Evolutionary conservation across 2,113 vertebrate species (phyloP).

Genomic region (Vicugna pacos): DNA sequence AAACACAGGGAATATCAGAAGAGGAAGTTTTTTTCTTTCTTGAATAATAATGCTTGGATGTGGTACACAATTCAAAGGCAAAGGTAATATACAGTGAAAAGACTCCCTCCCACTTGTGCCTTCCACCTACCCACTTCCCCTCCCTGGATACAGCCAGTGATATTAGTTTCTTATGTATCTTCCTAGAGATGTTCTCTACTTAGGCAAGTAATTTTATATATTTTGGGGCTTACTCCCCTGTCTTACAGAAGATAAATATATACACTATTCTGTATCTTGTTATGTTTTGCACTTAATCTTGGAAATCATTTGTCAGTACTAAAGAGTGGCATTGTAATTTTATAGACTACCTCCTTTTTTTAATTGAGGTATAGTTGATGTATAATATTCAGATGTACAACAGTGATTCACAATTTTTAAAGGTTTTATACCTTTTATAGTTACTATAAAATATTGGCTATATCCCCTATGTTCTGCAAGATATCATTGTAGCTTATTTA

Average conservation of each 20-base stretch:
- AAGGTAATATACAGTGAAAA: constrained; percentile 18
- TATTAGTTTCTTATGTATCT: constrained; percentile 16
- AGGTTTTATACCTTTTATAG: not conserved
- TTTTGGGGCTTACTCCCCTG: not conserved
- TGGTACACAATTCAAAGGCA: constrained; percentile 21
- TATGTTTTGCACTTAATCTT: constrained; percentile 57
- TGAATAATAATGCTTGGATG: constrained; percentile 45
- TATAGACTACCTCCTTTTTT: not conserved
- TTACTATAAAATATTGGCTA: not conserved
- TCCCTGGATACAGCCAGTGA: not conserved
- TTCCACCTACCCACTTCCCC: not conserved
- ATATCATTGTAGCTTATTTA: not conserved
- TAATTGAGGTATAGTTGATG: not conserved
- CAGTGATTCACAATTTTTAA: not conserved
- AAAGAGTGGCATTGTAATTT: not conserved
- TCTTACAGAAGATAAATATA: constrained; percentile 3
- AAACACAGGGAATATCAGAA: not conserved
- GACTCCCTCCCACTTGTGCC: not conserved
- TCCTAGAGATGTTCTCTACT: constrained; percentile 15
- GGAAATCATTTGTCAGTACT: constrained; percentile 27
- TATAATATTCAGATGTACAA: not conserved
- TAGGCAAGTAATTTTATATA: not conserved
- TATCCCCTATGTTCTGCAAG: not conserved
- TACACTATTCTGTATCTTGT: not conserved
- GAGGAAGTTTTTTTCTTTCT: not conserved